Percentiles rank a stretch among this genome's conserved stretches.
These are phyloP conservation scores for Pelvicachromis taeniatus DNA, from an alignment of 2,113 vertebrate species.

Conservation along the genomic window DNA sequence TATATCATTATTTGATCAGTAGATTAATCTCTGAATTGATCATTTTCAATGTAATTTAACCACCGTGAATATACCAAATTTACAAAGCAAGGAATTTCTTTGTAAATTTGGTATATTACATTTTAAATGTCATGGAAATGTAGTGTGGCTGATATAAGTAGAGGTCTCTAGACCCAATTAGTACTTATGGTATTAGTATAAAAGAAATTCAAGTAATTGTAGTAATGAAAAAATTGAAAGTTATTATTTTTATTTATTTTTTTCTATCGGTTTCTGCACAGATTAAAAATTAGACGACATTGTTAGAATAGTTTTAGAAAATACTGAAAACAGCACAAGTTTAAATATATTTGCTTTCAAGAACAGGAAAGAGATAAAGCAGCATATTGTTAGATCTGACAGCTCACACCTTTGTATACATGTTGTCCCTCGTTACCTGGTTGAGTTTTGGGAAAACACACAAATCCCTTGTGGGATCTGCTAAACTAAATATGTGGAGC, in stretches of 20 bases:
- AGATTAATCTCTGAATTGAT: neutral
- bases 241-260: no score
- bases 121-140: neutral
- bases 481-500: neutral
- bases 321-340: no score
- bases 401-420: rapidly evolving
- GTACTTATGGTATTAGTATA: neutral
- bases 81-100: no score
- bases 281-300: neutral
- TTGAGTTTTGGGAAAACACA: neutral
- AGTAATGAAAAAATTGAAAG: neutral
- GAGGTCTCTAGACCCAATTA: neutral
- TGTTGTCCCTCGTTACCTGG: no score
- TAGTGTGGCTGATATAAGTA: neutral
- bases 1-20: neutral
- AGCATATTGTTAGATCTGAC: neutral
- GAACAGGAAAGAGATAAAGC: no score
- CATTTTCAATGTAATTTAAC: neutral
- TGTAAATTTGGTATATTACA: neutral
- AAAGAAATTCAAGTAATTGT: neutral
- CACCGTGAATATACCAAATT: no score
- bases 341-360: neutral
- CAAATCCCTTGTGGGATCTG: neutral
- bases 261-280: neutral
- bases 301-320: neutral